Percentiles rank a stretch among this genome's conserved stretches.
Conservation (phyloP, 2,113 vertebrate genomes). For the Eolophus roseicapilla region DNA sequence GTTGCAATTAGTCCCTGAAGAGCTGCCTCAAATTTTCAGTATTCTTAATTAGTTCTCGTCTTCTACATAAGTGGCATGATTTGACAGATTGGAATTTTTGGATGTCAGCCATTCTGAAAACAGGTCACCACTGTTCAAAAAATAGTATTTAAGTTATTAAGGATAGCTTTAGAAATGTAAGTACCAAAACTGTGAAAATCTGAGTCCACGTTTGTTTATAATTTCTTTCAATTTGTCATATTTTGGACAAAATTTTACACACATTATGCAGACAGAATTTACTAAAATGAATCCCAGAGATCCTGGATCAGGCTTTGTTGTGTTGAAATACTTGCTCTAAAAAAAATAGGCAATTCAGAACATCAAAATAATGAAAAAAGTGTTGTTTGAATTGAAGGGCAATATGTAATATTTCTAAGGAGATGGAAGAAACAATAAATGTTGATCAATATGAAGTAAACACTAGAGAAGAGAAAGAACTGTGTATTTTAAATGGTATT, state of each 20-base stretch:
- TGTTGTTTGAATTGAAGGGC: neutral
- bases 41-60: constrained; percentile 31
- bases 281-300: neutral
- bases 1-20: neutral
- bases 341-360: neutral
- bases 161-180: neutral
- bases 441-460: neutral
- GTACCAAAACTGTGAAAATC: neutral
- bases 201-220: neutral
- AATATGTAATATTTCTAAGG: neutral
- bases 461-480: neutral
- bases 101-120: constrained; percentile 17
- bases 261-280: neutral
- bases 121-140: constrained; percentile 7
- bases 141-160: neutral
- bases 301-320: neutral
- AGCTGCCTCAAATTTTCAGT: neutral
- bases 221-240: neutral
- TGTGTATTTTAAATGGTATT: neutral
- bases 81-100: constrained; percentile 44
- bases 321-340: neutral
- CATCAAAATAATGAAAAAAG: neutral
- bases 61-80: neutral
- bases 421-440: neutral
- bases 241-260: neutral